phyloP scores from a whole-genome alignment of 2,888 invertebrate species.

The Cerastoderma edule region DNA sequence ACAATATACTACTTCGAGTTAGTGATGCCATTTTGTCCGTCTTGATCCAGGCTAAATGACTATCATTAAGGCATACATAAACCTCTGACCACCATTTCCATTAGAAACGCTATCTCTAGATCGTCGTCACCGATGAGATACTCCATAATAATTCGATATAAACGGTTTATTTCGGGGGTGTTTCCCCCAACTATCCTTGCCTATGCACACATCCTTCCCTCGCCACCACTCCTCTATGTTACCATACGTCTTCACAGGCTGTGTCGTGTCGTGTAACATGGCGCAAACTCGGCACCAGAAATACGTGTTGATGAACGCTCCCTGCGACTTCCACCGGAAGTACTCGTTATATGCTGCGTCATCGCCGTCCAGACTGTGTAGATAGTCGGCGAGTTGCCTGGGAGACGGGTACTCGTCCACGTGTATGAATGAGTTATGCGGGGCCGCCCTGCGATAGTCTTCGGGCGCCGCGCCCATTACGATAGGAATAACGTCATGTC shows the following conservation, averaged over 20 bases:
- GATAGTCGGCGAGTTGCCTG: constrained; percentile 93
- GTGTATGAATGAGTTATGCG: constrained; percentile 97
- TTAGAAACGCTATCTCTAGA: too few species aligned
- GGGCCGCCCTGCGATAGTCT: constrained; percentile 94
- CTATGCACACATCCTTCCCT: constrained; percentile 76
- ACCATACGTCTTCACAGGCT: constrained; percentile 85
- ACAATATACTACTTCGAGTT: too few species aligned
- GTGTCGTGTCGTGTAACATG: constrained; percentile 75
- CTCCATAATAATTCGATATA: constrained; percentile 31
- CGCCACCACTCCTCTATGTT: constrained; percentile 98
- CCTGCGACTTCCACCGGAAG: constrained; percentile 96
- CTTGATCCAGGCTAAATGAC: too few species aligned
- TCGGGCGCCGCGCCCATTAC: constrained; percentile 97
- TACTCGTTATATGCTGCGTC: constrained; percentile 97
- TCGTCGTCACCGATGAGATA: background rate
- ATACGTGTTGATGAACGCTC: constrained; percentile 97
- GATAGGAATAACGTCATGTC: constrained; percentile 94
- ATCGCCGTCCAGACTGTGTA: constrained; percentile 92
- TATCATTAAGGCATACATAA: too few species aligned
- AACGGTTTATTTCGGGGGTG: constrained; percentile 38
- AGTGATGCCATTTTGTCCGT: too few species aligned
- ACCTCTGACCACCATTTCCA: too few species aligned
- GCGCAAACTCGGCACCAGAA: constrained; percentile 96
- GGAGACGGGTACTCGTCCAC: constrained; percentile 97
- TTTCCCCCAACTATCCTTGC: constrained; percentile 69